Conservation (phyloP, 2,888 invertebrate species). For the Hydroisotoma schaefferi region DNA sequence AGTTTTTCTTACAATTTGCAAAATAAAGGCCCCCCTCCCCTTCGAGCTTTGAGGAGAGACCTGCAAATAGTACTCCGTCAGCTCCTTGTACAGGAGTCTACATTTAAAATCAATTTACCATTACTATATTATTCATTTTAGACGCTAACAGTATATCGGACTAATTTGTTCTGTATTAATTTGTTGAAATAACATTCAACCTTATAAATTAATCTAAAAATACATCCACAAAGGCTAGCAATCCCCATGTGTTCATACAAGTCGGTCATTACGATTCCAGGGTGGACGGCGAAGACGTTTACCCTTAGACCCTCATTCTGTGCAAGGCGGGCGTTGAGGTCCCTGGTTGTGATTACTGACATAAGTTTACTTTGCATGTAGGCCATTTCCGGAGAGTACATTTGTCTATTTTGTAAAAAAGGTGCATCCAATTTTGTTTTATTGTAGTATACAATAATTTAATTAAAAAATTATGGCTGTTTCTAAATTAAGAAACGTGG, state of each 20-base stretch:
- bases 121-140: not conserved
- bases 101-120: constrained; percentile 47
- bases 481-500: no score
- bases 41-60: constrained; percentile 69
- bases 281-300: constrained; percentile 72
- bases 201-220: constrained; percentile 68
- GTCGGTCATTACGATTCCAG: constrained; percentile 81
- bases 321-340: constrained; percentile 60
- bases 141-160: not conserved
- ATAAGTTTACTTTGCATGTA: constrained; percentile 86
- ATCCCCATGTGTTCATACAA: constrained; percentile 68
- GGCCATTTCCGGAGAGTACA: constrained; percentile 54
- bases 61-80: constrained; percentile 69
- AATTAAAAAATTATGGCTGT: constrained; percentile 2
- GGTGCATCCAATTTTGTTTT: no score
- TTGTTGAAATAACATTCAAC: constrained; percentile 51
- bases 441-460: no score
- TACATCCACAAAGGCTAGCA: constrained; percentile 61
- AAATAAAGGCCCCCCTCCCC: constrained; percentile 76
- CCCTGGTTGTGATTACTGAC: constrained; percentile 63
- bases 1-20: constrained; percentile 61
- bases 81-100: constrained; percentile 76
- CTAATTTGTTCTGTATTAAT: constrained; percentile 10
- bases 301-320: constrained; percentile 58
- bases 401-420: constrained; percentile 16